These are phyloP conservation scores for Vombatus ursinus DNA, from an alignment of 2,113 vertebrate species.

Conservation along the genomic window DNA sequence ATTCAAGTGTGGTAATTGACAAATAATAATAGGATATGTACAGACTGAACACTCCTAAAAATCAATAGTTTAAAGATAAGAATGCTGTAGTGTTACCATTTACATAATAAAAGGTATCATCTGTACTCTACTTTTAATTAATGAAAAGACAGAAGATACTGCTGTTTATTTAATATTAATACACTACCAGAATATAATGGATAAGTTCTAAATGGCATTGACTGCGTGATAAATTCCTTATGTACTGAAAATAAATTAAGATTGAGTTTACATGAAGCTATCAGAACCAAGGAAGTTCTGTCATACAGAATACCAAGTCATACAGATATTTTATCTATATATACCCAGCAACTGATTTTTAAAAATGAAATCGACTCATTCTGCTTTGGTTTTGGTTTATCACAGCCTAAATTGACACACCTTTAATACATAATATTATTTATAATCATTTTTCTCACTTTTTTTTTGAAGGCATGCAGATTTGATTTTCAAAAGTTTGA, in stretches of 20 bases:
- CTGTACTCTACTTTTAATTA: neutral
- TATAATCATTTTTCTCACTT: neutral
- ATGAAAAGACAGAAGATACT: neutral
- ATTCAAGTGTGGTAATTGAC: neutral
- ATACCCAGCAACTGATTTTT: too few species aligned
- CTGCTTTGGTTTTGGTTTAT: too few species aligned
- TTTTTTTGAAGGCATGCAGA: neutral
- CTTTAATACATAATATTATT: neutral
- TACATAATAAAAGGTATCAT: neutral
- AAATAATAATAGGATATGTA: slow-evolving; percentile 32
- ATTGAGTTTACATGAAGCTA: neutral
- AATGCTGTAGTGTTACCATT: neutral
- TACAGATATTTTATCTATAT: neutral
- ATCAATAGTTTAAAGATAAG: slow-evolving; percentile 48
- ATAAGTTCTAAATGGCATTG: neutral
- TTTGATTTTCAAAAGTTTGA: neutral
- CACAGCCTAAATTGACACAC: too few species aligned
- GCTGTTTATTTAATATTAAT: neutral
- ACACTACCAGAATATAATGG: neutral
- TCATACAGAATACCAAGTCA: neutral
- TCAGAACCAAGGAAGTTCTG: neutral
- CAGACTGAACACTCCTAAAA: slow-evolving; percentile 37
- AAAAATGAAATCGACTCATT: neutral
- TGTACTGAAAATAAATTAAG: neutral
- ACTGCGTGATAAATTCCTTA: neutral